These are phyloP conservation scores for Gyrodactylus bullatarudis DNA, from an alignment of 1,140 invertebrate species.

Conservation along the genomic window DNA sequence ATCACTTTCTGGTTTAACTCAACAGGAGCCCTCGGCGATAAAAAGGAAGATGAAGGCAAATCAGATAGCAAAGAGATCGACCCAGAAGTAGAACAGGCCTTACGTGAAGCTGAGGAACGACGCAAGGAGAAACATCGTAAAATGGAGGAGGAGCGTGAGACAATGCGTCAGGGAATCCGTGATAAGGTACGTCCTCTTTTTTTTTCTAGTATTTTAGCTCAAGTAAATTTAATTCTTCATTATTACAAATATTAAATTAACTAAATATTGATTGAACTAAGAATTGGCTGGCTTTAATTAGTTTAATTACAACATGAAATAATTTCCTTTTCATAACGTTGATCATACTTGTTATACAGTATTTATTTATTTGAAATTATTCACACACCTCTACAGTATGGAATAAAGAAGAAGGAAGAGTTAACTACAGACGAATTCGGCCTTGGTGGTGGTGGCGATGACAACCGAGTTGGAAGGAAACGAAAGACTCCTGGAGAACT, in stretches of 20 bases:
- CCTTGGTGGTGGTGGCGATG: conserved; percentile 11
- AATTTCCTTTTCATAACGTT: no score
- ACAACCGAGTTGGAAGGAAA: neutral
- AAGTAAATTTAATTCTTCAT: no score
- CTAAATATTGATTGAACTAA: no score
- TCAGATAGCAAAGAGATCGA: conserved; percentile 72
- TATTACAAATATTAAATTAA: no score
- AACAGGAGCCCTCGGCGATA: conserved; percentile 51
- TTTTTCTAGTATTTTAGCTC: neutral
- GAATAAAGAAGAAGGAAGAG: conserved; percentile 81
- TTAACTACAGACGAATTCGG: conserved; percentile 25
- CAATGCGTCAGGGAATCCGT: conserved; percentile 81
- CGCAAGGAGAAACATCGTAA: conserved; percentile 81
- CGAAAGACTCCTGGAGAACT: conserved; percentile 1
- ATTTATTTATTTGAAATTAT: no score
- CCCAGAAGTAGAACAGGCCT: conserved; percentile 58
- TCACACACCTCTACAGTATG: conserved; percentile 37
- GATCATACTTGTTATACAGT: no score
- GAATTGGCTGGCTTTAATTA: no score
- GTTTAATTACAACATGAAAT: no score
- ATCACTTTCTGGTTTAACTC: no score
- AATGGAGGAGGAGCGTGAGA: conserved; percentile 86
- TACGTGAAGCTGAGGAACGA: conserved; percentile 55
- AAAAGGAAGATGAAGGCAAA: conserved; percentile 41
- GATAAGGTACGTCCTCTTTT: conserved; percentile 38